phyloP scores from a whole-genome alignment of 2,113 vertebrate genomes.

The Pelusios castaneus region DNA sequence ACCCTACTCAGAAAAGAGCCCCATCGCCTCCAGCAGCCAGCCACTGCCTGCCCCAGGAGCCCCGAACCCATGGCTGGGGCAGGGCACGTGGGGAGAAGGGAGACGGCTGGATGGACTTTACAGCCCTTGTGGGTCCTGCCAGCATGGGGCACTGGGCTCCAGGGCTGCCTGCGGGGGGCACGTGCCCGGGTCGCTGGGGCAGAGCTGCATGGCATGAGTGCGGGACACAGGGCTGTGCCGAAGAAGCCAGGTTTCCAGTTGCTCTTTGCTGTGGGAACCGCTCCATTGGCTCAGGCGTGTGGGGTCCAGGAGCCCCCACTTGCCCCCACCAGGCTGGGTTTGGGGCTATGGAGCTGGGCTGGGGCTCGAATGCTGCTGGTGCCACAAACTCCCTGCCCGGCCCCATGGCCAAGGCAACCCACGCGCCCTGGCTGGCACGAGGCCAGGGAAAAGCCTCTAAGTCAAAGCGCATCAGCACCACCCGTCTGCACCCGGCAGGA shows the following conservation, averaged over 20 bases:
- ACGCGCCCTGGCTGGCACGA: background rate
- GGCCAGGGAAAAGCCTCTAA: constrained; percentile 55
- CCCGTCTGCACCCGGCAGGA: too few relatives aligned
- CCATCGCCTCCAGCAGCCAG: too few relatives aligned
- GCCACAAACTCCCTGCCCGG: background rate
- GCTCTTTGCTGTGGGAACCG: too few relatives aligned
- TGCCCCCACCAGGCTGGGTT: too few relatives aligned
- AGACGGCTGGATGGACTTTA: background rate
- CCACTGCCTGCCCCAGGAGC: background rate
- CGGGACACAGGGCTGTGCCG: too few relatives aligned
- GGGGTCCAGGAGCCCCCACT: background rate
- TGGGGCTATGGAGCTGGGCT: too few relatives aligned
- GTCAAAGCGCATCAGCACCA: background rate
- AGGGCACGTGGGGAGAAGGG: background rate
- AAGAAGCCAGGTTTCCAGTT: too few relatives aligned
- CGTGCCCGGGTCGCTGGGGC: background rate
- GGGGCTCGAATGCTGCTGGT: too few relatives aligned
- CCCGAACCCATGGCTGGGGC: background rate
- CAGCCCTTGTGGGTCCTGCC: background rate
- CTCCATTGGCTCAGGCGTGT: background rate
- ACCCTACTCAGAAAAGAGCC: too few relatives aligned
- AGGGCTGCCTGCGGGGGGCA: too few relatives aligned
- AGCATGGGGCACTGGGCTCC: too few relatives aligned
- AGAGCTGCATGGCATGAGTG: background rate
- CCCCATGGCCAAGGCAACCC: background rate